Conservation (phyloP, 2,113 vertebrate species). For the Acrocephalus arundinaceus region DNA sequence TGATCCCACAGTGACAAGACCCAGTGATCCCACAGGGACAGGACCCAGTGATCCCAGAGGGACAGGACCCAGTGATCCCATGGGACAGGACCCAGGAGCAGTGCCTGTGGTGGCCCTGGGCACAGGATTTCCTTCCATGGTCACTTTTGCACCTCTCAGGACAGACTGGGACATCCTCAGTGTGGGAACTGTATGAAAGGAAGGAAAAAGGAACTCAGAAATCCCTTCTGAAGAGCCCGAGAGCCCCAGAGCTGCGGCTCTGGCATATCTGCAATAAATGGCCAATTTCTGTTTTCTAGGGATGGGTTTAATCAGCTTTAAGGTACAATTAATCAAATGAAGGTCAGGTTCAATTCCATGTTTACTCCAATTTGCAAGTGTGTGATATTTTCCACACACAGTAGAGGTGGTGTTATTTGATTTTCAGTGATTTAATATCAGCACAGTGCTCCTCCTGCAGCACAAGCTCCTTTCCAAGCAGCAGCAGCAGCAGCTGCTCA, state of each 20-base stretch:
- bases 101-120: accelerated
- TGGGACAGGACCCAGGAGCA: accelerated
- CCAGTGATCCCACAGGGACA: neutral
- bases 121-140: neutral
- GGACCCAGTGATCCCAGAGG: too few relatives aligned
- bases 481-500: neutral
- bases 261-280: accelerated
- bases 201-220: neutral
- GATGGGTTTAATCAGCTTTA: neutral
- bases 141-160: neutral
- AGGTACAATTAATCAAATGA: neutral
- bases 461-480: neutral
- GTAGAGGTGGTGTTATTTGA: neutral
- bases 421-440: neutral
- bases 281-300: neutral
- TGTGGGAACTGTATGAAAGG: neutral
- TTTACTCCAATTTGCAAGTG: neutral
- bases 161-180: accelerated
- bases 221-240: neutral
- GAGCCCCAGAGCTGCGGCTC: neutral
- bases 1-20: too few relatives aligned
- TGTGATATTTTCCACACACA: neutral
- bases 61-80: neutral
- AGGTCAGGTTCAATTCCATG: neutral
- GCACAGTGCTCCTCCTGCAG: neutral